phyloP scores from a whole-genome alignment of 2,797 vertebrate genomes.

The Clarias pachynema region DNA sequence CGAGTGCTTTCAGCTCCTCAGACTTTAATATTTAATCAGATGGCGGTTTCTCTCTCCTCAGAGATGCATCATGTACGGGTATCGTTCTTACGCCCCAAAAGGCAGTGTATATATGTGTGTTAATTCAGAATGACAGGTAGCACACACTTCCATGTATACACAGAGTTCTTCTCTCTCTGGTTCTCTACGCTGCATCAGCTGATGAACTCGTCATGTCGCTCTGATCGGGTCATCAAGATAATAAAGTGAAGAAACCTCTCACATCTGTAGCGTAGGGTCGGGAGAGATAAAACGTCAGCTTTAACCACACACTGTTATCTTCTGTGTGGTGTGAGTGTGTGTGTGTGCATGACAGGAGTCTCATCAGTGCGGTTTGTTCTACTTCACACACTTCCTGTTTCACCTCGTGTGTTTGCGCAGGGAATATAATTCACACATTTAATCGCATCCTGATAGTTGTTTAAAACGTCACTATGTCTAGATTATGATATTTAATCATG shows the following conservation, averaged over 20 bases:
- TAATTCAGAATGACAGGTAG: not conserved
- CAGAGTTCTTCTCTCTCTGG: not conserved
- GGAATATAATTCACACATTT: not conserved
- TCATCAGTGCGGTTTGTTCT: not conserved
- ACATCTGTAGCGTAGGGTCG: not conserved
- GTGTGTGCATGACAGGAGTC: not conserved
- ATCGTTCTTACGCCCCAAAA: not conserved
- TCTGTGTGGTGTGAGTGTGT: not conserved
- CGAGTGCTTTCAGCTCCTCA: not conserved
- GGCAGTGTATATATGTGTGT: not conserved
- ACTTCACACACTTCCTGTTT: not conserved
- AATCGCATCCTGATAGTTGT: not conserved
- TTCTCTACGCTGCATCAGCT: not conserved
- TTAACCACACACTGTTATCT: slow-evolving; percentile 40
- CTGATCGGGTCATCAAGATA: not conserved
- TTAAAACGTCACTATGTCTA: not conserved
- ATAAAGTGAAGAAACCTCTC: not conserved
- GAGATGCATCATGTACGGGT: not conserved
- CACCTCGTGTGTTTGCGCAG: not conserved
- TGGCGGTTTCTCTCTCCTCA: not conserved
- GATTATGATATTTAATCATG: too few relatives aligned
- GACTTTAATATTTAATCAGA: not conserved
- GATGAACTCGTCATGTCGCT: not conserved
- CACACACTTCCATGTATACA: too few relatives aligned
- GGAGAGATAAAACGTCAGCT: slow-evolving; percentile 14